Conservation (phyloP, 2,113 vertebrate genomes). For the Cheilinus undulatus region DNA sequence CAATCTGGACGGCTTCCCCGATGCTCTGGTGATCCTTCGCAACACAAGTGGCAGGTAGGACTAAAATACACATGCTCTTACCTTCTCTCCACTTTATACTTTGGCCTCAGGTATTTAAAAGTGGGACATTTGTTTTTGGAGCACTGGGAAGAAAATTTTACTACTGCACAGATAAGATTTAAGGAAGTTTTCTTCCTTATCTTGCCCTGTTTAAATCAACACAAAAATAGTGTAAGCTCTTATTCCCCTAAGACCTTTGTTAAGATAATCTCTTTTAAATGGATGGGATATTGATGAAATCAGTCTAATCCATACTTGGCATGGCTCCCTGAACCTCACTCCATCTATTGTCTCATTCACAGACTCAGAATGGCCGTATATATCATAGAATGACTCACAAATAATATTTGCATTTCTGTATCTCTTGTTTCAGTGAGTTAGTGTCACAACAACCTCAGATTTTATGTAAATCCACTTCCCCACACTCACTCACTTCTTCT, state of each 20-base stretch:
- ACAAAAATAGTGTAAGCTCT: neutral
- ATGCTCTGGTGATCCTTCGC: slow-evolving; percentile 91
- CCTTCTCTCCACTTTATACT: neutral
- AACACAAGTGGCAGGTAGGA: slow-evolving; percentile 92
- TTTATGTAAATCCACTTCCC: slow-evolving; percentile 14
- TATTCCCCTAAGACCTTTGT: slow-evolving; percentile 15
- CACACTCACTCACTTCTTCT: slow-evolving; percentile 2
- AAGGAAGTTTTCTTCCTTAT: neutral
- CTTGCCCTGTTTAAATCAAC: neutral
- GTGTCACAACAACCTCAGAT: neutral
- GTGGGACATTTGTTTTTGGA: neutral
- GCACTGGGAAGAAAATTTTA: neutral
- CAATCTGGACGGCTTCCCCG: slow-evolving; percentile 98
- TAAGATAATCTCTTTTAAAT: slow-evolving; percentile 24
- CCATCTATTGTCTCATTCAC: too few species aligned
- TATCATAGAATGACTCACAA: neutral
- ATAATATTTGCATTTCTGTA: slow-evolving; percentile 3
- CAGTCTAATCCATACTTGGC: slow-evolving; percentile 45
- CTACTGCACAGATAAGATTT: neutral
- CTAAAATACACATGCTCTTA: neutral
- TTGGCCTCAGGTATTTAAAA: neutral
- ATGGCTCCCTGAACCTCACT: too few species aligned
- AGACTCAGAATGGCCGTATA: neutral
- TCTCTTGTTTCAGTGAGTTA: neutral
- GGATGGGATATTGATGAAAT: slow-evolving; percentile 16